These are phyloP conservation scores for Scrobipalpa atriplicella DNA, from an alignment of 2,888 invertebrate species.

Conservation along the genomic window DNA sequence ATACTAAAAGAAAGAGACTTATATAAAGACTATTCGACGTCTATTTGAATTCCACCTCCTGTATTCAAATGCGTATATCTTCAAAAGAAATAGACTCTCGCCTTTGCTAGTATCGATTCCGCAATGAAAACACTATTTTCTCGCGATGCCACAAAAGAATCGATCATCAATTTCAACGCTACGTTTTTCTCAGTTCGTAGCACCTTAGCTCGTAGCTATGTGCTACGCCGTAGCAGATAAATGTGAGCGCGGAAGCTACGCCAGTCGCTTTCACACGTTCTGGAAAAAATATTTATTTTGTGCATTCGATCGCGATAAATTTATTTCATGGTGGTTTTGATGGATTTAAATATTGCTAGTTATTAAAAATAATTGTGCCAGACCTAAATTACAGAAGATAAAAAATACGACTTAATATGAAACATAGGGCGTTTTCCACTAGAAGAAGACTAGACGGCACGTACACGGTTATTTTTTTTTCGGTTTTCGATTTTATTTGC, in stretches of 20 bases:
- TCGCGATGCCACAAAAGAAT: slow-evolving; percentile 23
- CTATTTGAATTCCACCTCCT: slow-evolving; percentile 1
- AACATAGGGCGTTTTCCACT: too few species aligned
- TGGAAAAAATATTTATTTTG: slow-evolving; percentile 17
- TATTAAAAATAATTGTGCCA: too few species aligned
- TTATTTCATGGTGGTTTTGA: not conserved
- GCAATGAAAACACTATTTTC: slow-evolving; percentile 14
- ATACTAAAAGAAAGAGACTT: not conserved
- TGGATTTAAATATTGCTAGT: not conserved
- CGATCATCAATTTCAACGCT: slow-evolving; percentile 28
- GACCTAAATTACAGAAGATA: too few species aligned
- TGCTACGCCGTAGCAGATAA: slow-evolving; percentile 27
- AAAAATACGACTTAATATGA: too few species aligned
- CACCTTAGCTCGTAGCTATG: slow-evolving; percentile 16
- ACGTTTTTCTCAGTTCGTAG: slow-evolving; percentile 26
- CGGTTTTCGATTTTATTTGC: too few species aligned
- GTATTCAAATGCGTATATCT: slow-evolving; percentile 13
- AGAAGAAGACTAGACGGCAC: too few species aligned
- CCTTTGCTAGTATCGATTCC: not conserved
- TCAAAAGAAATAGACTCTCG: slow-evolving; percentile 7
- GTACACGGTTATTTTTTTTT: too few species aligned
- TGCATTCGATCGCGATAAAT: not conserved
- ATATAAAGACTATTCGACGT: not conserved
- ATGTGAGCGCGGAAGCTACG: slow-evolving; percentile 18
- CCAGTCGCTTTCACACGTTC: slow-evolving; percentile 3